Evolutionary conservation across 1,140 invertebrate genomes (phyloP).

Genomic region (Cyphomyrmex costatus): DNA sequence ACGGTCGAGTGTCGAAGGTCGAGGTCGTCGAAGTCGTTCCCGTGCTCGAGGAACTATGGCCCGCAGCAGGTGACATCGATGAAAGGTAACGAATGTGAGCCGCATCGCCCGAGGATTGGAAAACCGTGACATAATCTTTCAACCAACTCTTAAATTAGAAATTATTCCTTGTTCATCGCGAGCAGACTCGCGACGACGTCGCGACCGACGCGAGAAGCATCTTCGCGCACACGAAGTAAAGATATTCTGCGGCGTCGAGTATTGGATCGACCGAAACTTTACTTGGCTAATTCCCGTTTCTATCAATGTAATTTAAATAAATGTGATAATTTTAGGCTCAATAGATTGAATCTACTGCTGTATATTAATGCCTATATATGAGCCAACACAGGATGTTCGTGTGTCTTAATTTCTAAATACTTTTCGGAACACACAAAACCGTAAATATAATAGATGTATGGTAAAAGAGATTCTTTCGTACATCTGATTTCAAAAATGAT

Average conservation of each 20-base stretch:
- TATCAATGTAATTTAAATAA: too few species aligned
- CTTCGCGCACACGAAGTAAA: not conserved
- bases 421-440: too few species aligned
- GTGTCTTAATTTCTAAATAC: too few species aligned
- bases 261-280: not conserved
- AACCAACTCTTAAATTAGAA: not conserved
- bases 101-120: not conserved
- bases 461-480: not conserved
- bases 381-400: too few species aligned
- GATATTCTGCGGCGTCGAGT: conserved; percentile 10
- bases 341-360: too few species aligned
- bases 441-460: not conserved
- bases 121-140: not conserved
- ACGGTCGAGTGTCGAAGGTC: conserved; percentile 40
- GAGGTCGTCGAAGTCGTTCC: conserved; percentile 34
- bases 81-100: conserved; percentile 72
- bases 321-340: too few species aligned
- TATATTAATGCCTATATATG: too few species aligned
- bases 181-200: not conserved
- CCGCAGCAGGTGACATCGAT: conserved; percentile 81
- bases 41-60: conserved; percentile 77
- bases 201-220: not conserved
- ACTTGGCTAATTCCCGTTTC: not conserved
- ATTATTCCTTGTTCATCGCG: not conserved
- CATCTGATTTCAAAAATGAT: not conserved